Evolutionary conservation across 2,113 vertebrate species (phyloP), one percentile per base, ranked within the genome.

Genomic region (Ophiodon elongatus): DNA sequence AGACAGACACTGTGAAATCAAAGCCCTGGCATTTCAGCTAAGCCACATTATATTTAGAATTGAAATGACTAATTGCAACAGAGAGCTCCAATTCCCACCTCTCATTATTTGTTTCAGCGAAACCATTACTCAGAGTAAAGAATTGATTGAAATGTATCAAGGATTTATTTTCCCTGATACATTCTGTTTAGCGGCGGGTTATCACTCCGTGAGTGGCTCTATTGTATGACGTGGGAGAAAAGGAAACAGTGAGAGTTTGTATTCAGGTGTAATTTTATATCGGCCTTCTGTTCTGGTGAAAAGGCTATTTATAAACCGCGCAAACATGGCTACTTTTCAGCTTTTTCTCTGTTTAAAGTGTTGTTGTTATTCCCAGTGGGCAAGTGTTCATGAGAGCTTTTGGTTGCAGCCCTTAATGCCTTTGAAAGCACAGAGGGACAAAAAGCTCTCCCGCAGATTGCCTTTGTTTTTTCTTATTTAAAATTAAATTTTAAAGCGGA

Each of bases 81-180:
- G 91, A 93, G 92, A 88, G 88, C 83, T 89, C 60, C 88, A 94
- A 93, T 88, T 93, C 92, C 93, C 94, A 85, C 57, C 79, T 90
- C 94, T 95, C 91, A 93, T 94, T 92, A 94, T 94, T 94, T 93
- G 93, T 88, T 92, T 91, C 83, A 85, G 77, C 83, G 66, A 89
- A 91, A 92, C 90, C 73, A 86, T 91, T 83, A 88, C 78, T 88
- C 74, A 67, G 80, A 79, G 62, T 78, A 81, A 82, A 88, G 76
- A 89, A 91, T 72, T 91, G 73, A 93, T 87, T 83, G 81, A 90
- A 92, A 83, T 76, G 54, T 83, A 84, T 59, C 27, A 59, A 14
- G 11, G 56, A 29, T 59, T 59, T 27, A 27, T 57, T 27, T 57
- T 57, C 27, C 15, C 29, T 25, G 25, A 27, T 68, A 56, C 50